Base-by-base conservation (phyloP, 2,888 invertebrate genomes). In the Amphiduros pacificus region DNA sequence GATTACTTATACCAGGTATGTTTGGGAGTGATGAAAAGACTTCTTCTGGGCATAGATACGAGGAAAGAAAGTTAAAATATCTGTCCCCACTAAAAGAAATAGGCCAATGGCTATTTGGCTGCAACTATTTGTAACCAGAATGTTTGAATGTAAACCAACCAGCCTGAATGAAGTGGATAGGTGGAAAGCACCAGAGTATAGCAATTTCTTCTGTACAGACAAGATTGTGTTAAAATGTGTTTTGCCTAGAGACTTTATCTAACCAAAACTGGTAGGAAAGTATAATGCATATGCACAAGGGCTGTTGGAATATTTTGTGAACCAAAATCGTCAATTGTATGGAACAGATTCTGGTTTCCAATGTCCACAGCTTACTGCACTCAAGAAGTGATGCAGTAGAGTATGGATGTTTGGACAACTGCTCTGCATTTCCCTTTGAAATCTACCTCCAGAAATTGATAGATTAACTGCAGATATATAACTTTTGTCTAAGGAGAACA, bases 141-240 rank as follows among this genome's bases (percentile, higher is more conserved):
- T n/a, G n/a, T n/a, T n/a, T n/a, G n/a, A n/a, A n/a, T n/a, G 72
- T 48, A 71, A 71, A 53, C 67, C 70, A 22, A 51, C 73, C 31
- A 29, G 63, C 26, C 54, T 74, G 14, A 9, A 6, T 40, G 69
- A 72, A 24, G 29, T 72, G 20, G 69, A 72, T 17, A 57, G 69
- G 29, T 75, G 74, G 75, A 75, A 74, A 59, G 74, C 73, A 4
- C 70, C 73, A 27, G 73, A 75, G 44, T 73, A 67, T 41, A 40
- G 74, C 71, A 70, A 50, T 74, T 73, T 61, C 52, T 75, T 6
- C 56, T 75, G 11, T 75, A 75, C 59, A 72, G 72, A 73, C 1
- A 64, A 65, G 29, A 55, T 73, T 26, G 70, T 69, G n/a, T 61
- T 74, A 24, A 40, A 40, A 41, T 52, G 59, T 24, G 62, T 60